phyloP scores from a whole-genome alignment of 2,888 invertebrate species.

The Tipula unca region DNA sequence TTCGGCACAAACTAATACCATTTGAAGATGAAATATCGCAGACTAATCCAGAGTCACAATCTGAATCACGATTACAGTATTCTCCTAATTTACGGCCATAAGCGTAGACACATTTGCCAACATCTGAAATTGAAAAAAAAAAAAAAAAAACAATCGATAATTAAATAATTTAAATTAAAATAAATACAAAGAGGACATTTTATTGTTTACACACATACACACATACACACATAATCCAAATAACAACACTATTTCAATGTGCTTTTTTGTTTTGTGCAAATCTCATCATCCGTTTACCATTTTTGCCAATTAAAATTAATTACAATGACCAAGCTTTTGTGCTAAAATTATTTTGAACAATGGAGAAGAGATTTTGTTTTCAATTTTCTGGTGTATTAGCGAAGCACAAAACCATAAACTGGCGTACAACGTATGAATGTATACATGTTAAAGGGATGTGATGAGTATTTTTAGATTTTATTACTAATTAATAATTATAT shows the following conservation, averaged over 20 bases:
- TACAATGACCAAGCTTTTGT: background rate
- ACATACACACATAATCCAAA: background rate
- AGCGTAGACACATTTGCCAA: constrained; percentile 57
- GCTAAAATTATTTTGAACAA: background rate
- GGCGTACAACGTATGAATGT: background rate
- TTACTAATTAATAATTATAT: background rate
- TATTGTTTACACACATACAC: background rate
- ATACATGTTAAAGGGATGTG: background rate
- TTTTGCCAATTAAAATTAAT: background rate
- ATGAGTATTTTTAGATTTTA: background rate
- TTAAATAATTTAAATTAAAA: background rate
- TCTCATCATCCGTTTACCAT: background rate
- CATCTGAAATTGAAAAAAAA: constrained; percentile 39
- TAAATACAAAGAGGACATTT: background rate
- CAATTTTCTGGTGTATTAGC: background rate
- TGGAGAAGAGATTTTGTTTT: background rate
- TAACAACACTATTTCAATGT: background rate
- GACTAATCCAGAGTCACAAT: constrained; percentile 74
- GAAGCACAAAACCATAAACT: background rate
- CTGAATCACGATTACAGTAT: constrained; percentile 70
- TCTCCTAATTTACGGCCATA: constrained; percentile 74
- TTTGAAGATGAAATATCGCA: constrained; percentile 59
- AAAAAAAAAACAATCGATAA: background rate
- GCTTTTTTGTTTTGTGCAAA: background rate
- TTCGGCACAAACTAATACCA: constrained; percentile 64